Base-by-base conservation (phyloP, 1,140 invertebrate genomes). In the Danaus plexippus region DNA sequence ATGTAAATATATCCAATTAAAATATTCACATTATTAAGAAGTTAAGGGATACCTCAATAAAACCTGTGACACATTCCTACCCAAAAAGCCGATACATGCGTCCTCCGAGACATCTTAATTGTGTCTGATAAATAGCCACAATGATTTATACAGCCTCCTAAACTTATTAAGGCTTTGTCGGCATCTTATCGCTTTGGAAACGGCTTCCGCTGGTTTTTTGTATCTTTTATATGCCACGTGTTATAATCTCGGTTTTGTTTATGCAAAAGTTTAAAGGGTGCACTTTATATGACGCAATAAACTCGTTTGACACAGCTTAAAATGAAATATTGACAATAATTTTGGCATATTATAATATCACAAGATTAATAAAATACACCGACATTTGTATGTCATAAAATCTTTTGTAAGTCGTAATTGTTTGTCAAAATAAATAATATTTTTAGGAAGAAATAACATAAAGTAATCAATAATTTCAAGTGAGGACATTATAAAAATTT, bases 141-240 rank as follows among this genome's bases (percentile, higher is more conserved):
- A 63, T 77, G 73, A 77, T 77, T 77, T 77, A 77, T 77, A 77
- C 67, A 63, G 58, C 68, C 67, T 63, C 53, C 66, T 73, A 67
- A 75, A 71, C 62, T 67, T 69, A 70, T 75, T 75, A 73, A 61
- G 47, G 12, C 52, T 74, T 78, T 78, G 75, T 74, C 73, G 73
- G 73, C 71, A 52, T 56, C 61, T 74, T 78, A 76, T 78, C 75
- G 60, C 57, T 67, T 71, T 66, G 56, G 62, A 63, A 59, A 42
- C 64, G 61, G 70, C 73, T 75, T 75, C 73, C 73, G 73, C 67
- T 67, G 58, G 47, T 18, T 54, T 47, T 52, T 32, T 53, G 56
- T 60, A 45, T 44, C 52, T 64, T 72, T 70, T 65, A 53, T 47
- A 47, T 5, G n/a, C 22, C 51, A 60, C 43, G 44, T 32, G 59